phyloP scores from a whole-genome alignment of 2,797 vertebrate species.

The Mus spretus region DNA sequence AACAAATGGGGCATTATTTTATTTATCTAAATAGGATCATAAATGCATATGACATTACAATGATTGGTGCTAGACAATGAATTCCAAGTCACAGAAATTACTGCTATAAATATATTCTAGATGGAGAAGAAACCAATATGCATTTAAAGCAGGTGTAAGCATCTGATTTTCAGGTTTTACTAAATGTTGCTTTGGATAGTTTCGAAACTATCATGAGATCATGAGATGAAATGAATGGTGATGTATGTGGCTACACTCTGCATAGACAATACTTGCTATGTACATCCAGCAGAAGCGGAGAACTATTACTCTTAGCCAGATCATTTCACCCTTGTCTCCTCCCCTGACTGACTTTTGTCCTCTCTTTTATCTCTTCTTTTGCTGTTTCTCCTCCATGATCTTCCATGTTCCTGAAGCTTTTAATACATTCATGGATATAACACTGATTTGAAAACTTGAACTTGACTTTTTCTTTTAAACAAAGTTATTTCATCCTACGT shows the following conservation, averaged over 20 bases:
- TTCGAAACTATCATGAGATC: too few species aligned
- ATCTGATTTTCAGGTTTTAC: slow-evolving; percentile 37
- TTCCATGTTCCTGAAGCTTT: neutral
- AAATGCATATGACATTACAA: slow-evolving; percentile 68
- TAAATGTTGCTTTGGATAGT: neutral
- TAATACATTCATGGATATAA: neutral
- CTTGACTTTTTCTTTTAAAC: neutral
- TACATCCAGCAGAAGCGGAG: neutral
- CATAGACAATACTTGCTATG: neutral
- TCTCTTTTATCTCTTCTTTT: fast-evolving
- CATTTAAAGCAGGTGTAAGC: slow-evolving; percentile 16
- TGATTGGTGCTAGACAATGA: slow-evolving; percentile 75
- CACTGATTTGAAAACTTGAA: neutral
- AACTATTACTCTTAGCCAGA: neutral
- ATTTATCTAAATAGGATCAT: slow-evolving; percentile 79
- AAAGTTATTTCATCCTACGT: neutral
- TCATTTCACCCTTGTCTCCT: neutral
- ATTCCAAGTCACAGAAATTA: slow-evolving; percentile 64
- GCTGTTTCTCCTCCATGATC: neutral
- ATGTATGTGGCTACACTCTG: neutral
- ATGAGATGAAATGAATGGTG: neutral
- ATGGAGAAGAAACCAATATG: slow-evolving; percentile 7
- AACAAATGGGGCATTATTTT: slow-evolving; percentile 75
- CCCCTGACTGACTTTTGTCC: fast-evolving
- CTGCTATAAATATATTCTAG: slow-evolving; percentile 48